Conservation (phyloP, 1,140 invertebrate genomes). For the Artemia franciscana region DNA sequence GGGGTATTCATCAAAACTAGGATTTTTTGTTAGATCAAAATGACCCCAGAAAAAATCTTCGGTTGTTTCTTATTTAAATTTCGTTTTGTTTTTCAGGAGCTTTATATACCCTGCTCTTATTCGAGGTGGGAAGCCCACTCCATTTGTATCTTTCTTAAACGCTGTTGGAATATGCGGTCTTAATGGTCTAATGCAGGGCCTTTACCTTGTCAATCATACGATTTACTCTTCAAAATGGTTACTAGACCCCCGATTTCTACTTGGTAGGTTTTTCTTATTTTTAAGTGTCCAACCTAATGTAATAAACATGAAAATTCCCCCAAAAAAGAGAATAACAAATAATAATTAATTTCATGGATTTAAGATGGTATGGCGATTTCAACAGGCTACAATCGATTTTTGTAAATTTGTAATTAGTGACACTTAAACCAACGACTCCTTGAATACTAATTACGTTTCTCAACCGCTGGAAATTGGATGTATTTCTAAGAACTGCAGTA, state of each 20-base stretch:
- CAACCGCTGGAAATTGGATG: too few species aligned
- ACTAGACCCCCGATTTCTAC: background rate
- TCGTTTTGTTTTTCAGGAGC: conserved; percentile 17
- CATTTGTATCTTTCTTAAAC: conserved; percentile 21
- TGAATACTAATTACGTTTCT: too few species aligned
- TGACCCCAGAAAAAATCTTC: too few species aligned
- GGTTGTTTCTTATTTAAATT: background rate
- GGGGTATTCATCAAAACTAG: too few species aligned
- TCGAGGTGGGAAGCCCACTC: conserved; percentile 22
- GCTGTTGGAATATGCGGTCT: conserved; percentile 24
- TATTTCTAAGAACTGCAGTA: too few species aligned
- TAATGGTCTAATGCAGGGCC: conserved; percentile 27
- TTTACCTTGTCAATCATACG: conserved; percentile 18
- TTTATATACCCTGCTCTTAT: conserved; percentile 24
- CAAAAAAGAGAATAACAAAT: too few species aligned
- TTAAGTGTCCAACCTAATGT: background rate
- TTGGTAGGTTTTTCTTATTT: background rate
- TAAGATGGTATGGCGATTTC: background rate
- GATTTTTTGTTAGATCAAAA: too few species aligned
- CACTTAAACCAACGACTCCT: too few species aligned
- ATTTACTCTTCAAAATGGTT: background rate
- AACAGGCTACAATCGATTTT: too few species aligned
- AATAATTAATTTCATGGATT: too few species aligned
- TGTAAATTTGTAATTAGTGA: too few species aligned
- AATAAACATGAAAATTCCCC: too few species aligned